Evolutionary conservation across 2,113 vertebrate genomes (phyloP).

Genomic region (Dicrurus megarhynchus): DNA sequence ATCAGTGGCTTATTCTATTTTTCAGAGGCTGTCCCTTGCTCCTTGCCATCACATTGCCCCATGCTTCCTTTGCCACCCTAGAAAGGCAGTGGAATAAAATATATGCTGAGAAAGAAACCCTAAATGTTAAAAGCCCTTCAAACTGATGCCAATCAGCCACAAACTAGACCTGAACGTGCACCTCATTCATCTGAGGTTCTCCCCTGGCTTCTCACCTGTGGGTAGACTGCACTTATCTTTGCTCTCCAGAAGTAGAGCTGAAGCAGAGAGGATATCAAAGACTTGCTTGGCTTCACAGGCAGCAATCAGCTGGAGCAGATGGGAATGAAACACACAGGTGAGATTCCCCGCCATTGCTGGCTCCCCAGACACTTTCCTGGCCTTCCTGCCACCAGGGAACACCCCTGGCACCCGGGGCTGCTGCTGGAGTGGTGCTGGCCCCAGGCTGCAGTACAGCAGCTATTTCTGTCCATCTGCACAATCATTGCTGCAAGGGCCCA

Average conservation of each 20-base stretch:
- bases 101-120: not conserved
- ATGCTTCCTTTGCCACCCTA: not conserved
- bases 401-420: fast-evolving
- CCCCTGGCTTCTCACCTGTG: not conserved
- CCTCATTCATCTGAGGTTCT: not conserved
- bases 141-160: not conserved
- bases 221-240: not conserved
- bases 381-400: not conserved
- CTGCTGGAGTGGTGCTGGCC: not conserved
- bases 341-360: fast-evolving
- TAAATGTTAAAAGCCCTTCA: not conserved
- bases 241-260: not conserved
- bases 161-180: not conserved
- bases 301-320: not conserved
- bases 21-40: not conserved
- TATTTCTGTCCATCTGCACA: not conserved
- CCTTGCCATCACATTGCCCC: not conserved
- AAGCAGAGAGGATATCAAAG: not conserved
- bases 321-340: not conserved
- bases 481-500: not conserved
- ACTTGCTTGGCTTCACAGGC: not conserved
- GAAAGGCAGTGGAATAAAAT: not conserved
- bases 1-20: not conserved
- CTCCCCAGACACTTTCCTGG: fast-evolving
- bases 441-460: not conserved